Evolutionary conservation across 2,797 vertebrate genomes (phyloP).

Genomic region (Macroramphosus scolopax): DNA sequence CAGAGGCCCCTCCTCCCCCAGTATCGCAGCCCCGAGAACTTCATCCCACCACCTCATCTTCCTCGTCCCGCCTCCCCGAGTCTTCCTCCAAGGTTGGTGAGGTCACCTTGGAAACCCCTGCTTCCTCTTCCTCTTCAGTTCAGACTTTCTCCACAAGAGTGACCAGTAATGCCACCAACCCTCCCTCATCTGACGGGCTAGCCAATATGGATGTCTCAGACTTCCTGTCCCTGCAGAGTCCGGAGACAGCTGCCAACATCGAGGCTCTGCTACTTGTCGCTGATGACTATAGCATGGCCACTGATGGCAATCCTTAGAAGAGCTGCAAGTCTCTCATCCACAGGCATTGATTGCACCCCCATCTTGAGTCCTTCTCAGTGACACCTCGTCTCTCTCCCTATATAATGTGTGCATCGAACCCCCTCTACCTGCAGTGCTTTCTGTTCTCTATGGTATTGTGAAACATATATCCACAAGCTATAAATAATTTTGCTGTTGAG

Average conservation of each 20-base stretch:
- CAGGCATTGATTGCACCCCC: constrained; percentile 45
- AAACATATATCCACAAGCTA: constrained; percentile 29
- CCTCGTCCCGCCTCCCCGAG: constrained; percentile 58
- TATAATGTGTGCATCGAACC: constrained; percentile 40
- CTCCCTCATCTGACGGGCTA: constrained; percentile 79
- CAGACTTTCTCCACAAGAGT: constrained; percentile 64
- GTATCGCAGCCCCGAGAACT: constrained; percentile 68
- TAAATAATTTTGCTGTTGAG: constrained; percentile 37
- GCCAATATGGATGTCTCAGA: constrained; percentile 91
- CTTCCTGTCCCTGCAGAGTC: constrained; percentile 91
- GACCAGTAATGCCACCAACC: constrained; percentile 48
- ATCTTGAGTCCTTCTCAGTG: constrained; percentile 26
- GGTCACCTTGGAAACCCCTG: constrained; percentile 29
- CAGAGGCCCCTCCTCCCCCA: constrained; percentile 48
- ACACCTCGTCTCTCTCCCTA: constrained; percentile 41
- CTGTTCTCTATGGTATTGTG: constrained; percentile 48
- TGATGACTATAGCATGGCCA: constrained; percentile 84
- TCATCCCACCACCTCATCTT: constrained; percentile 50
- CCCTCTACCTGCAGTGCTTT: constrained; percentile 60
- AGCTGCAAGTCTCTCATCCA: constrained; percentile 44
- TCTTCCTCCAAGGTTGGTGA: constrained; percentile 69
- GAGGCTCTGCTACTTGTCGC: constrained; percentile 91
- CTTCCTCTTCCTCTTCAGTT: constrained; percentile 47
- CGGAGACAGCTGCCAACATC: constrained; percentile 82
- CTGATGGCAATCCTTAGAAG: constrained; percentile 81